phyloP scores from a whole-genome alignment of 2,113 vertebrate species.

The Seriola quinqueradiata region DNA sequence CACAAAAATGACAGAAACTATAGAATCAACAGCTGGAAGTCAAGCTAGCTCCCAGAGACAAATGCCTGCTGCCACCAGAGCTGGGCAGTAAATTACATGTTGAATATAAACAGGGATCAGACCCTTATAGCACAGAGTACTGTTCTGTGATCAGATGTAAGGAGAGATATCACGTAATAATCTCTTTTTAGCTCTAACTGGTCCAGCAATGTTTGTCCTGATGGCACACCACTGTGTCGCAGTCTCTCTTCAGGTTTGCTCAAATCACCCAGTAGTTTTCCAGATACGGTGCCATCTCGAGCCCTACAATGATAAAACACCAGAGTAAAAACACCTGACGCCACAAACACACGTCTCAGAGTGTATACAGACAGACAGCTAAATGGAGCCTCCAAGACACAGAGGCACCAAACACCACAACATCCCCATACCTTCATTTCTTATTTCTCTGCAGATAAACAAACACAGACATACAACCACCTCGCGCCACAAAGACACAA shows the following conservation, averaged over 20 bases:
- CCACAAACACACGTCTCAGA: slow-evolving; percentile 36
- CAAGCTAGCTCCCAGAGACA: too few species aligned
- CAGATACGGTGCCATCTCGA: background rate
- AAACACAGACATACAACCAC: slow-evolving; percentile 70
- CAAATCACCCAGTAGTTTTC: slow-evolving; percentile 23
- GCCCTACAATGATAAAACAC: background rate
- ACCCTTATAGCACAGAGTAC: too few species aligned
- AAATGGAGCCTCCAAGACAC: slow-evolving; percentile 57
- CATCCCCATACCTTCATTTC: slow-evolving; percentile 48
- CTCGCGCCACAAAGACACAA: slow-evolving; percentile 55
- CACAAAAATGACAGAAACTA: too few species aligned
- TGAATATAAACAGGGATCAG: too few species aligned
- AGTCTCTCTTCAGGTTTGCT: background rate
- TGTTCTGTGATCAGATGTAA: too few species aligned
- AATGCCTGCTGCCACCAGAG: too few species aligned
- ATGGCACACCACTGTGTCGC: too few species aligned
- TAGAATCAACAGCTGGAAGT: too few species aligned
- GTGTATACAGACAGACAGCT: slow-evolving; percentile 35
- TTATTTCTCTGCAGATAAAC: slow-evolving; percentile 57
- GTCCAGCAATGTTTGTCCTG: too few species aligned
- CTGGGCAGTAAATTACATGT: too few species aligned
- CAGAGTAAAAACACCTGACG: slow-evolving; percentile 21
- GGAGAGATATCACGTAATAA: too few species aligned
- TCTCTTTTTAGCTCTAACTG: too few species aligned
- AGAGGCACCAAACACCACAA: slow-evolving; percentile 57